These are phyloP conservation scores for Calosoma granatense DNA, from an alignment of 1,140 invertebrate genomes.

Conservation along the genomic window DNA sequence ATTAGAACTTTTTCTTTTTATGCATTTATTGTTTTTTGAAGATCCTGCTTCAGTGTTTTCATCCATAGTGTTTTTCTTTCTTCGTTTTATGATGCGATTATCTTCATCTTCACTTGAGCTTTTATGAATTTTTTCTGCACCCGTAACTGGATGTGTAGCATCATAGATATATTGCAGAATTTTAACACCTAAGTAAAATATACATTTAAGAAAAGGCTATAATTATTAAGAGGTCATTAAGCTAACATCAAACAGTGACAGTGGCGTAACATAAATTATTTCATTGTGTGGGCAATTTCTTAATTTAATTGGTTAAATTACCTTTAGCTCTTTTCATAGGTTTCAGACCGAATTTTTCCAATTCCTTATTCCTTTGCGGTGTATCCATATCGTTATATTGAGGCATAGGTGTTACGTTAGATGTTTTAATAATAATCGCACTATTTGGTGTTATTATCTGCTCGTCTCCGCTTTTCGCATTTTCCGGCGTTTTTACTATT, in stretches of 20 bases:
- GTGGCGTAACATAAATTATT: too few species aligned
- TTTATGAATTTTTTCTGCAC: constrained; percentile 9
- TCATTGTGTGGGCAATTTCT: too few species aligned
- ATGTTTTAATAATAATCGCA: constrained; percentile 39
- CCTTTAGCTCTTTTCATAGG: constrained; percentile 44
- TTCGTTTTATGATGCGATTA: neutral
- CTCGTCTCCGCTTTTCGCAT: neutral
- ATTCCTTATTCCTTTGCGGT: constrained; percentile 38
- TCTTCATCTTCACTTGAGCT: neutral
- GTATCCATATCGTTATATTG: constrained; percentile 41
- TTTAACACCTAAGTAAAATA: constrained; percentile 21
- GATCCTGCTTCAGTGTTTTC: neutral
- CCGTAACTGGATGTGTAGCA: constrained; percentile 27
- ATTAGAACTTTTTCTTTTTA: neutral
- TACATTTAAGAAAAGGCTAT: neutral
- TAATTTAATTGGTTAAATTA: too few species aligned
- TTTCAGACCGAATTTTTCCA: constrained; percentile 47
- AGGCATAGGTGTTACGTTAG: constrained; percentile 41
- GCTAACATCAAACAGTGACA: neutral
- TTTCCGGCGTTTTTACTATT: constrained; percentile 4
- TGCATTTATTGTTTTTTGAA: neutral
- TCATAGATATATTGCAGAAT: constrained; percentile 32
- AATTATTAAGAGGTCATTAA: neutral
- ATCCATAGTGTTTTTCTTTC: neutral
- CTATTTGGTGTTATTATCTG: constrained; percentile 24